Base-by-base conservation (phyloP, 2,113 vertebrate species). In the Pelecanus crispus region DNA sequence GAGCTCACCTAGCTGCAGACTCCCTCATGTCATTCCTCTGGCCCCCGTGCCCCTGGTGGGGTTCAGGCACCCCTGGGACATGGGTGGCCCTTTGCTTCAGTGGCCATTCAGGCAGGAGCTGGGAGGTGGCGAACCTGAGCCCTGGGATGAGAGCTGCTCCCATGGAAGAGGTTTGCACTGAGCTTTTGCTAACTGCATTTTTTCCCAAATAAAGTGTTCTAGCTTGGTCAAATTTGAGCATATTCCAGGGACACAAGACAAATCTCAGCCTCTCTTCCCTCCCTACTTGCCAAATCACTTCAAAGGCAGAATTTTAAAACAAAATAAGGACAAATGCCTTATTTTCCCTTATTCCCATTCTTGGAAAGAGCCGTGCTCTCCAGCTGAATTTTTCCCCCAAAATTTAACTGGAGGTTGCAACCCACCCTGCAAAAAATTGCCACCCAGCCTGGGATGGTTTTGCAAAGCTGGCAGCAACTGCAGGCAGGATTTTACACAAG, bases 151-250 rank as follows among this genome's bases (percentile, higher is more conserved):
- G 55, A 88, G 52, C 72, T 59, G 77, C 77, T 91, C 56, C 63
- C 42, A 1, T 3, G 50, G 75, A 77, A 68, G 74, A 44, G 36
- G 19, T 86, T 78, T 86, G 67, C 29, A 49, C 63, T 0, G 0
- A 80, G 78, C 34, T 79, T 34, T 20, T 40, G 61, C 62, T 88
- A 68, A 79, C 47, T 5, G 3, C 91, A 81, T 87, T 94, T 96
- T 94, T 96, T 92, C 93, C 94, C 86, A 91, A 95, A 97, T 92
- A 94, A 94, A 96, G 84, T 56, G 52, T 80, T 95, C 86, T 61
- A 91, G 89, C 49, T 4, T 94, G 92, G 94, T 94, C 83, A 95
- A 94, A 95, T 94, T 70, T 95, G 91, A 94, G 86, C 44, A 70
- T 79, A 87, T 95, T 97, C 92, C 95, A 97, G 83, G 89, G 92